Evolutionary conservation across 2,888 invertebrate genomes (phyloP), one percentile per base, ranked within the genome.

Genomic region (Galerucella calmariensis): DNA sequence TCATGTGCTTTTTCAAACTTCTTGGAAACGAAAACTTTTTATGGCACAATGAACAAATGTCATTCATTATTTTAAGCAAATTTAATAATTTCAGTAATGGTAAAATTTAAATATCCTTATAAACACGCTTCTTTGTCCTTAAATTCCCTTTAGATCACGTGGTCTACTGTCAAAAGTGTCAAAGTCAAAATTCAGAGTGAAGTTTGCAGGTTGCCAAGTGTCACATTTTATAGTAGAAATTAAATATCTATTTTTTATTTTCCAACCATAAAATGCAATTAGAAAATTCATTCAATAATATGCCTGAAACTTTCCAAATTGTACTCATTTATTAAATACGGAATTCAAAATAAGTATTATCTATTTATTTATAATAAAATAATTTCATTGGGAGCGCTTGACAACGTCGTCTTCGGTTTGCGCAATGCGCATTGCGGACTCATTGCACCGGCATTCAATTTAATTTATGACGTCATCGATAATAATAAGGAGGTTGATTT

Each of bases 401-500:
- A 56, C 48, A 53, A 70, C 56, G 16, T 65, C 35, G 70, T 63
- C 14, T 67, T n/a, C 53, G 35, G 58, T 44, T 67, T 67, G 67
- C 67, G 67, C 67, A 67, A 58, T 67, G 67, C 67, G 67, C 67
- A 58, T 56, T 67, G 67, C 67, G 67, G 67, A 35, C 11, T 67
- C 16, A 16, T 51, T 69, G 69, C 74, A 67, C 66, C 66, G 62
- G 72, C 61, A 72, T 67, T 59, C 41, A 35, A 46, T 67, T 41
- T 41, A 12, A 48, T 48, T 12, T 70, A 61, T 74, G 74, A 74
- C 71, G 74, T 71, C 70, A 74, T 67, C 74, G 74, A 71, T 67
- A 69, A 69, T 59, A 65, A 66, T 69, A 67, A 67, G 35, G 59
- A 72, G 67, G 56, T 71, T 65, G 66, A 20, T 20, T 20, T 20